Evolutionary conservation across 1,140 invertebrate genomes (phyloP), one percentile per base, ranked within the genome.

Genomic region (Fopius arisanus): DNA sequence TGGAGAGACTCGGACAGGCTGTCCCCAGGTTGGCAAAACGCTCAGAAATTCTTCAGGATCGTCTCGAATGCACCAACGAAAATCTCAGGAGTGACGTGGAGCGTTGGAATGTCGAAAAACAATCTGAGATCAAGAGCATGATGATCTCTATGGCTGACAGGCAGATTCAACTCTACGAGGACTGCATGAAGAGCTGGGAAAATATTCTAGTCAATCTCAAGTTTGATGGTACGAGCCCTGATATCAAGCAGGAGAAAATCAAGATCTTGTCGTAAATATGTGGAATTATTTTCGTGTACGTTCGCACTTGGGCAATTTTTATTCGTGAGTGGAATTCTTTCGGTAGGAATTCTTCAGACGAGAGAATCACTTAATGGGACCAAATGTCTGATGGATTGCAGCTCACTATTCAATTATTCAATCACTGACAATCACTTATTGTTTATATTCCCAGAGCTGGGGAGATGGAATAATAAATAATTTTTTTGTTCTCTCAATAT

Each of bases 61-160:
- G 90, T 72, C 83, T 93, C 33, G 92, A 93, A 81, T 92, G 92
- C 80, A 92, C 93, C 0, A 94, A 93, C 81, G 92, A 93, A 81
- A 91, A 92, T 82, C 84, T 95, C 5, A 88, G 92, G 59, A 92
- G 92, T 33, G 93, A 94, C 82, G 84, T 94, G 70, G 91, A 93
- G 48, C 85, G 92, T 69, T 95, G 93, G 93, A 91, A 93, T 74
- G 81, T 88, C 16, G 92, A 93, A 72, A 94, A 94, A 82, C 90
- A 90, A 74, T 84, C 88, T 12, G 92, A 93, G 82, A 81, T 94
- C 26, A 93, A 93, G 78, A 90, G 90, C 73, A 90, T 94, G 76
- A 87, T 94, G 3, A 82, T 91, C 1, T 83, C 89, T 75, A 90
- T 93, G 87, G 92, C 92, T 14, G 91, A 93, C 76, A 89, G 91